A percentile compares a stretch with the other conserved stretches of the same genome.
These are phyloP conservation scores for Argyresthia goedartella DNA, from an alignment of 2,888 invertebrate genomes.

Conservation along the genomic window DNA sequence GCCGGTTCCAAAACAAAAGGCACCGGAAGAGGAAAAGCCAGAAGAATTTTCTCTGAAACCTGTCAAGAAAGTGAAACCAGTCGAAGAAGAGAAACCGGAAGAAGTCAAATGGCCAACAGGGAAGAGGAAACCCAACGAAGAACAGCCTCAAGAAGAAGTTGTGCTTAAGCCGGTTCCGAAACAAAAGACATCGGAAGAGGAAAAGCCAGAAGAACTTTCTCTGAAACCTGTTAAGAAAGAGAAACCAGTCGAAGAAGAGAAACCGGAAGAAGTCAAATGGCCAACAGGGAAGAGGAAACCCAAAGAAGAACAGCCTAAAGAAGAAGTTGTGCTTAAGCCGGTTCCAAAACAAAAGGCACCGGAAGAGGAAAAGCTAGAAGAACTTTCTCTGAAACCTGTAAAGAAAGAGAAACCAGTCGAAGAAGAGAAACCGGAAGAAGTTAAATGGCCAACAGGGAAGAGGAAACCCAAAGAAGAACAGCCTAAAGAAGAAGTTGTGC, in stretches of 20 bases:
- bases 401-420: constrained; percentile 20
- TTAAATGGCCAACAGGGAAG: constrained; percentile 28
- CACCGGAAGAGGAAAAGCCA: constrained; percentile 17
- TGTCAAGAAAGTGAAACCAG: constrained; percentile 31
- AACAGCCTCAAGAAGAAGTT: constrained; percentile 28
- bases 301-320: constrained; percentile 23
- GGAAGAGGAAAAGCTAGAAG: constrained; percentile 36
- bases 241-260: constrained; percentile 24
- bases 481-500: constrained; percentile 28
- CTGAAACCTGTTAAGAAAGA: constrained; percentile 31
- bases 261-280: constrained; percentile 32
- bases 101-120: constrained; percentile 21
- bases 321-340: constrained; percentile 31
- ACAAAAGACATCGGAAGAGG: constrained; percentile 30
- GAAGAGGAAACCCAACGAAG: constrained; percentile 25
- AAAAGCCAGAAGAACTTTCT: constrained; percentile 21
- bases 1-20: constrained; percentile 27
- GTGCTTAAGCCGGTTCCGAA: constrained; percentile 36
- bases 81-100: constrained; percentile 27
- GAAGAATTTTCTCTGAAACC: constrained; percentile 16
- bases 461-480: constrained; percentile 38
- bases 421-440: constrained; percentile 29
- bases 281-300: constrained; percentile 18
- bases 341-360: constrained; percentile 20
- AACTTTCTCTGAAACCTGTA: constrained; percentile 17